Conservation (phyloP, 2,797 vertebrate species). For the Parauchenoglanis punctatus region DNA sequence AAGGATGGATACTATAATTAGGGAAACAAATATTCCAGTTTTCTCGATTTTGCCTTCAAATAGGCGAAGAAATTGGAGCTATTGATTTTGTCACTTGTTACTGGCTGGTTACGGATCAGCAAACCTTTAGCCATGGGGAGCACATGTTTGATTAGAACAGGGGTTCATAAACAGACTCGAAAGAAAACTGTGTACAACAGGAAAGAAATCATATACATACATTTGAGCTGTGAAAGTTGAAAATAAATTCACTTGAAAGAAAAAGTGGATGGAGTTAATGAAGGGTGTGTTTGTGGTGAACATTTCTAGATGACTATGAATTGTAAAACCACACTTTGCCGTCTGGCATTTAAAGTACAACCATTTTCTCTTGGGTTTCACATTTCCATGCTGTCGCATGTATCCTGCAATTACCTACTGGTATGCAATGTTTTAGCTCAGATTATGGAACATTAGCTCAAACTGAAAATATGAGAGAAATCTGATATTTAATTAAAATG, state of each 20-base stretch:
- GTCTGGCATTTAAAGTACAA: conserved; percentile 35
- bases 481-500: conserved; percentile 6
- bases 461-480: not conserved
- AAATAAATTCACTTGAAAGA: not conserved
- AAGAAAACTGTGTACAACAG: not conserved
- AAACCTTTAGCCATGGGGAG: not conserved
- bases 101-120: no score
- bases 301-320: conserved; percentile 5
- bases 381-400: conserved; percentile 44
- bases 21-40: not conserved
- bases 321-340: conserved; percentile 22
- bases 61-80: not conserved
- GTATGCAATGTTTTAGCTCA: conserved; percentile 41
- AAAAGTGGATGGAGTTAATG: not conserved
- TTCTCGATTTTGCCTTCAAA: not conserved
- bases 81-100: conserved; percentile 6
- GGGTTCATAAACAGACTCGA: not conserved
- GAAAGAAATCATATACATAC: not conserved
- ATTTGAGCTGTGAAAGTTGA: conserved; percentile 1
- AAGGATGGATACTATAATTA: not conserved
- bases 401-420: conserved; percentile 56
- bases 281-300: conserved; percentile 36
- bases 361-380: conserved; percentile 46
- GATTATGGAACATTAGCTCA: conserved; percentile 21
- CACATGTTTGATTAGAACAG: not conserved